These are phyloP conservation scores for Chelidonichthys spinosus DNA, from an alignment of 2,797 vertebrate species.

Conservation along the genomic window DNA sequence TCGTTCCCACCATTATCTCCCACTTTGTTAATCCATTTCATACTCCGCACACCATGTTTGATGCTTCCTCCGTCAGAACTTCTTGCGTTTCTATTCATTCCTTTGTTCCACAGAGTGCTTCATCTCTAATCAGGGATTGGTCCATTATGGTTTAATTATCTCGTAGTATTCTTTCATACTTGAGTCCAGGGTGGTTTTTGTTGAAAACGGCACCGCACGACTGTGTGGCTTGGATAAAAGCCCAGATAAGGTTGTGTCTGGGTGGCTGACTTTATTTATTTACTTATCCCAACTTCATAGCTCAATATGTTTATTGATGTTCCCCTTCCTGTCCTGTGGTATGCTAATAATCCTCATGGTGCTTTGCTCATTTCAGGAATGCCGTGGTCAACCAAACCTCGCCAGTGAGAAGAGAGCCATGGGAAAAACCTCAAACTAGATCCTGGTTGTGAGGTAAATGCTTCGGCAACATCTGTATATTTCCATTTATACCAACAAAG, in stretches of 20 bases:
- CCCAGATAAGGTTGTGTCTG: slow-evolving; percentile 46
- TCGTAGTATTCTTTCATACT: slow-evolving; percentile 37
- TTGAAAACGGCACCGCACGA: slow-evolving; percentile 19
- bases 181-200: slow-evolving; percentile 22
- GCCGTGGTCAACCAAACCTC: slow-evolving; percentile 54
- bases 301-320: slow-evolving; percentile 62
- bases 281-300: slow-evolving; percentile 48
- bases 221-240: slow-evolving; percentile 28
- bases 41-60: slow-evolving; percentile 30
- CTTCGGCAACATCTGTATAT: slow-evolving; percentile 59
- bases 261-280: slow-evolving; percentile 52
- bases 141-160: slow-evolving; percentile 58
- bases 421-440: slow-evolving; percentile 49
- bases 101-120: slow-evolving; percentile 44
- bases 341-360: slow-evolving; percentile 64
- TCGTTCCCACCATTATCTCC: slow-evolving; percentile 54
- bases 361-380: slow-evolving; percentile 77
- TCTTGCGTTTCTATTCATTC: slow-evolving; percentile 33
- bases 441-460: slow-evolving; percentile 68
- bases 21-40: slow-evolving; percentile 62
- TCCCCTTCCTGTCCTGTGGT: slow-evolving; percentile 51
- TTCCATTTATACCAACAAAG: slow-evolving; percentile 52
- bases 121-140: slow-evolving; percentile 50
- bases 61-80: slow-evolving; percentile 45
- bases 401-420: slow-evolving; percentile 42